Conservation (phyloP, 2,797 vertebrate species). For the Dermochelys coriacea region DNA sequence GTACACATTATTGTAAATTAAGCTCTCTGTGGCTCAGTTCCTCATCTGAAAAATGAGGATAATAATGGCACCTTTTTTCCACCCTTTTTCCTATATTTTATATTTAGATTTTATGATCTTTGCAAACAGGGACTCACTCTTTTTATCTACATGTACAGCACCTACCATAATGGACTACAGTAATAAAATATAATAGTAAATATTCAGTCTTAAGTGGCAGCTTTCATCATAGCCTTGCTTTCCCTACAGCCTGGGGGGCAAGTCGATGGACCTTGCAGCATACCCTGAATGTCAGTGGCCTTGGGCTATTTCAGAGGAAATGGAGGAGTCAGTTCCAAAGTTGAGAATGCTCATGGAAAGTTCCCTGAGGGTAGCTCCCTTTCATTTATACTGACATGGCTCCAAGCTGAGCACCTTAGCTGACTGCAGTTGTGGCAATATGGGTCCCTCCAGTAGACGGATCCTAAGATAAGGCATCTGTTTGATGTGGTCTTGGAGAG, state of each 20-base stretch:
- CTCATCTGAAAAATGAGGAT: not conserved
- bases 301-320: not conserved
- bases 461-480: not conserved
- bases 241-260: not conserved
- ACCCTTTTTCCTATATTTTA: not conserved
- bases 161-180: not conserved
- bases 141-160: not conserved
- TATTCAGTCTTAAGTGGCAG: not conserved
- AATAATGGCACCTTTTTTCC: not conserved
- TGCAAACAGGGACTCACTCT: not conserved
- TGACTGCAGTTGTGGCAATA: not conserved
- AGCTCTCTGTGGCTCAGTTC: not conserved
- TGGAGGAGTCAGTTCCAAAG: not conserved
- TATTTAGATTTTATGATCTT: not conserved
- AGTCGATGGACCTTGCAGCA: not conserved
- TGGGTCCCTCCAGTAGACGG: not conserved
- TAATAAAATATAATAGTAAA: not conserved
- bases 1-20: not conserved
- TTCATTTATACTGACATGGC: not conserved
- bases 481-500: not conserved
- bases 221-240: not conserved
- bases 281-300: not conserved
- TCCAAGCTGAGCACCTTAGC: not conserved
- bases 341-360: not conserved
- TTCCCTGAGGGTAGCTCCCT: not conserved